Conservation (phyloP, 2,113 vertebrate genomes). For the Eulacestoma nigropectus region DNA sequence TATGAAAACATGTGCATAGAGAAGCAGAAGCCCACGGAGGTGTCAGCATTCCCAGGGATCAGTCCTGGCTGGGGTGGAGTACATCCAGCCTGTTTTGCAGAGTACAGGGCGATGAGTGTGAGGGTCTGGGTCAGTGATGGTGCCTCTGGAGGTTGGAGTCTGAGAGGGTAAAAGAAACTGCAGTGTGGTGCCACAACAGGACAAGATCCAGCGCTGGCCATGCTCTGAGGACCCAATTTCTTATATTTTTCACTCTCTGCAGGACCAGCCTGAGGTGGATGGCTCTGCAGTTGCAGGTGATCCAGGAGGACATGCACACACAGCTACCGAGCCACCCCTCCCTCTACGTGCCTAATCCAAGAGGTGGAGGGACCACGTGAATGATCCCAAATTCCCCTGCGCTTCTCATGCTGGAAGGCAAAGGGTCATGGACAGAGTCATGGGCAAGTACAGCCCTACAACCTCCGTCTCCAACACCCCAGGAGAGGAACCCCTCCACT, state of each 20-base stretch:
- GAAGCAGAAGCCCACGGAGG: background rate
- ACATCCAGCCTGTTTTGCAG: background rate
- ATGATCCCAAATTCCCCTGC: background rate
- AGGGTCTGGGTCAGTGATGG: background rate
- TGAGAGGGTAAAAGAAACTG: background rate
- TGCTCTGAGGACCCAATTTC: background rate
- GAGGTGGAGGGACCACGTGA: accelerated
- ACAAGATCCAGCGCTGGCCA: background rate
- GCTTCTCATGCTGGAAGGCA: background rate
- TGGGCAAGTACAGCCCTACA: background rate
- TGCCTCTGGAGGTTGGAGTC: background rate
- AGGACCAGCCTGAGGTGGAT: background rate
- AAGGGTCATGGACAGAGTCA: background rate
- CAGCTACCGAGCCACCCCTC: accelerated
- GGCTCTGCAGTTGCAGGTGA: background rate
- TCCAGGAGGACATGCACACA: background rate
- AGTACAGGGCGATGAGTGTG: background rate
- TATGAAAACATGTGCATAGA: background rate
- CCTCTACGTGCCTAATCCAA: background rate
- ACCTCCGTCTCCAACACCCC: background rate
- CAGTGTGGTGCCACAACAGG: background rate
- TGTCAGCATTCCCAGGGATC: background rate
- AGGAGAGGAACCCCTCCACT: background rate
- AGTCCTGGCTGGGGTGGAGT: background rate
- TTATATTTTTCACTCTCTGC: background rate